These are phyloP conservation scores for Sesamia inferens DNA, from an alignment of 2,888 invertebrate genomes.

Conservation along the genomic window DNA sequence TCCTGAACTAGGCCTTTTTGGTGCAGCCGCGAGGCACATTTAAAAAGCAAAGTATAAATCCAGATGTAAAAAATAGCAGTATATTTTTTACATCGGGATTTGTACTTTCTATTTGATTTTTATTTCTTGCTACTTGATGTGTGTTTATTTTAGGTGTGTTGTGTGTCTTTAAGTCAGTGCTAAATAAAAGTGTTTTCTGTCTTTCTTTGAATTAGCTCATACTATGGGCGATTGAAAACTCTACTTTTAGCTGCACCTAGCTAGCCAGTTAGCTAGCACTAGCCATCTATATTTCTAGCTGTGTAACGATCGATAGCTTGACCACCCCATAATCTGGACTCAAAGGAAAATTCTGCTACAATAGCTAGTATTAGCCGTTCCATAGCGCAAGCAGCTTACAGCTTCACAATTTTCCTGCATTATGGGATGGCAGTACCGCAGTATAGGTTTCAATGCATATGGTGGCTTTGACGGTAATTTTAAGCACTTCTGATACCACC, in stretches of 20 bases:
- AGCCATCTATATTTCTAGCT: neutral
- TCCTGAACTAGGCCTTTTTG: too few species aligned
- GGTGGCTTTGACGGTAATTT: neutral
- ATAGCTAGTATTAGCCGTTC: neutral
- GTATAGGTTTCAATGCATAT: neutral
- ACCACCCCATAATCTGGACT: neutral
- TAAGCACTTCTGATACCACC: neutral
- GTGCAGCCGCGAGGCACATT: too few species aligned
- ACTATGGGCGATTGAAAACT: neutral
- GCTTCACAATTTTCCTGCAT: neutral
- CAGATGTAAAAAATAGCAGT: too few species aligned
- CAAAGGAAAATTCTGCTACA: constrained; percentile 1
- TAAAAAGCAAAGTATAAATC: too few species aligned
- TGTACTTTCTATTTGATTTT: too few species aligned
- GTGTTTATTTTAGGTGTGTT: too few species aligned
- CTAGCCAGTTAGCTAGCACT: too few species aligned
- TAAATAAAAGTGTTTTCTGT: too few species aligned
- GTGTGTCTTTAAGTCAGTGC: too few species aligned
- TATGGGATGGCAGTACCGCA: neutral
- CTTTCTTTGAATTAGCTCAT: too few species aligned
- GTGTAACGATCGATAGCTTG: neutral
- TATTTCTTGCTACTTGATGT: too few species aligned
- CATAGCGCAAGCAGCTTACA: neutral
- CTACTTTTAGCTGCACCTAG: neutral
- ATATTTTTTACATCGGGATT: too few species aligned